Percentiles rank a stretch among this genome's conserved stretches.
Conservation (phyloP, 2,797 vertebrate species). For the Notolabrus celidotus region DNA sequence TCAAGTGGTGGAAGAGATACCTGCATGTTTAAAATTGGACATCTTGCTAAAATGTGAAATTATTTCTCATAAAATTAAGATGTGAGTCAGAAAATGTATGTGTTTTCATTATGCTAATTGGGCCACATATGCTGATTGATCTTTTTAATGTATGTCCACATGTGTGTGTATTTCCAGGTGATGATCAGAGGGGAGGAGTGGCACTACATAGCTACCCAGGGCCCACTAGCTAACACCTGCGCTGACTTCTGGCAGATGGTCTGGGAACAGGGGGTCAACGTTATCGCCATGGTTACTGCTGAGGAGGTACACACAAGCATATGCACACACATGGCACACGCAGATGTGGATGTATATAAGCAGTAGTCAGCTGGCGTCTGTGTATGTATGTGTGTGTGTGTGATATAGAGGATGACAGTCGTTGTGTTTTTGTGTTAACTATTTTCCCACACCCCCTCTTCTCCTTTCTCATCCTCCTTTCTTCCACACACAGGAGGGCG, state of each 20-base stretch:
- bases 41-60: background rate
- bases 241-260: conserved; percentile 99
- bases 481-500: conserved; percentile 88
- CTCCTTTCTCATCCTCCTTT: background rate
- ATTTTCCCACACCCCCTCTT: too few species aligned
- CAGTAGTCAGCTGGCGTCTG: conserved; percentile 37
- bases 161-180: conserved; percentile 84
- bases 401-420: background rate
- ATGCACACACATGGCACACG: conserved; percentile 15
- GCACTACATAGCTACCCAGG: conserved; percentile 98
- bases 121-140: conserved; percentile 49
- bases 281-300: conserved; percentile 98
- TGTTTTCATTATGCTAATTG: conserved; percentile 1
- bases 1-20: conserved; percentile 47
- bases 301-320: conserved; percentile 95
- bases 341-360: conserved; percentile 45
- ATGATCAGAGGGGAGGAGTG: conserved; percentile 93
- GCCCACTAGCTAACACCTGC: conserved; percentile 94
- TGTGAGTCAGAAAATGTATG: too few species aligned
- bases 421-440: conserved; percentile 4
- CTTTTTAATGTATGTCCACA: conserved; percentile 30
- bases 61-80: too few species aligned
- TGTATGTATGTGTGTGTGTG: conserved; percentile 5
- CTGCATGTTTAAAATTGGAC: background rate
- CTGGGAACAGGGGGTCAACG: conserved; percentile 98